These are phyloP conservation scores for Bombus cullumanus DNA, from an alignment of 1,140 invertebrate species.

Conservation along the genomic window DNA sequence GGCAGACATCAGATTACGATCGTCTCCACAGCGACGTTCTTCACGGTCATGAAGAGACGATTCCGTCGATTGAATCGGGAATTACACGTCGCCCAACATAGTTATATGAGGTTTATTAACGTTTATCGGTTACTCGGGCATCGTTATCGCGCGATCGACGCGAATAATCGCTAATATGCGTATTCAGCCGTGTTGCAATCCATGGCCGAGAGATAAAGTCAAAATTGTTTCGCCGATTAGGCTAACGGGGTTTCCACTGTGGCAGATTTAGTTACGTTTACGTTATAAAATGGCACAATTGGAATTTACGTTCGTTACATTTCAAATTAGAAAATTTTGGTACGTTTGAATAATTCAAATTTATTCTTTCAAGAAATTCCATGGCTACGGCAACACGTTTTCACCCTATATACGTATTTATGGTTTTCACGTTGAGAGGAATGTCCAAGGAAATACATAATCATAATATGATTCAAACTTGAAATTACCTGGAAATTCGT, in stretches of 20 bases:
- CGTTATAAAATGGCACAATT: not conserved
- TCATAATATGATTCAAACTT: not conserved
- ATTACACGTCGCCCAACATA: not conserved
- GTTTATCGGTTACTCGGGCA: slow-evolving; percentile 6
- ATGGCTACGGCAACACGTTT: too few relatives aligned
- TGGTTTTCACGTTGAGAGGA: too few relatives aligned
- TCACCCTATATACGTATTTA: too few relatives aligned
- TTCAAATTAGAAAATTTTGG: too few relatives aligned
- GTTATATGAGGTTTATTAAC: slow-evolving; percentile 21
- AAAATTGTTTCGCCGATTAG: slow-evolving; percentile 16
- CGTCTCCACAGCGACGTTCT: not conserved
- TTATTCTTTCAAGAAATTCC: too few relatives aligned
- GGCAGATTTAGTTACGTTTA: not conserved
- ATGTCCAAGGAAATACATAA: not conserved
- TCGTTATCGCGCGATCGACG: slow-evolving; percentile 15
- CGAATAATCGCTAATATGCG: slow-evolving; percentile 33
- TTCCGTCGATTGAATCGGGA: not conserved
- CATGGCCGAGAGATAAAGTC: slow-evolving; percentile 20
- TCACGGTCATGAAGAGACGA: not conserved
- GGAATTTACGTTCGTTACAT: too few relatives aligned
- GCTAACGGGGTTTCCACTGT: not conserved
- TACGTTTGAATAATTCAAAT: too few relatives aligned
- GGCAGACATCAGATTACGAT: not conserved
- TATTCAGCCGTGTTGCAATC: not conserved
- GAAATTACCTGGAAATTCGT: not conserved